Evolutionary conservation across 2,797 vertebrate genomes (phyloP).

Genomic region (Lophotriccus pileatus): DNA sequence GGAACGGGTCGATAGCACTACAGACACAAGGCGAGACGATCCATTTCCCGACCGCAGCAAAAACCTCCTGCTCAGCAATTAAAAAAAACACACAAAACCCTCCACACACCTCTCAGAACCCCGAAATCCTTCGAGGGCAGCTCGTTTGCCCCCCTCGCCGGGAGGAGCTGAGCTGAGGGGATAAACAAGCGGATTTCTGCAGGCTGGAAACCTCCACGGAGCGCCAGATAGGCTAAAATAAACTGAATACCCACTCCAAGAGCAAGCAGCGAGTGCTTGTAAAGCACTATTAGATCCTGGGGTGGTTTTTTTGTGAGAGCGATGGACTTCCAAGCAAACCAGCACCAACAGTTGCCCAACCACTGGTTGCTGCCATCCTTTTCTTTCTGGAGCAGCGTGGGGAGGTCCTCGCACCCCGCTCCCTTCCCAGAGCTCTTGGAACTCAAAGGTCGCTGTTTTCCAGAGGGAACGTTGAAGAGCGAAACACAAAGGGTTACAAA

Average conservation of each 20-base stretch:
- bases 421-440: not conserved
- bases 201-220: not conserved
- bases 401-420: not conserved
- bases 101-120: constrained; percentile 23
- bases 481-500: not conserved
- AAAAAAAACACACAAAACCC: no score
- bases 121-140: not conserved
- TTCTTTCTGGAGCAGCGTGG: not conserved
- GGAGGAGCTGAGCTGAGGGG: constrained; percentile 4
- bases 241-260: no score
- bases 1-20: constrained; percentile 79
- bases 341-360: constrained; percentile 51
- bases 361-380: constrained; percentile 72
- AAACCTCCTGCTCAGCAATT: constrained; percentile 75
- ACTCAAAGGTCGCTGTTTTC: not conserved
- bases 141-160: not conserved
- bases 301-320: not conserved
- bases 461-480: not conserved
- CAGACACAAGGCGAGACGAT: constrained; percentile 80
- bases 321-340: constrained; percentile 2
- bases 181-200: not conserved
- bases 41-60: constrained; percentile 82
- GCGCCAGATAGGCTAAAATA: accelerated
- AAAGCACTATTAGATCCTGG: not conserved
- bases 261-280: not conserved